These are phyloP conservation scores for Dioctria rufipes DNA, from an alignment of 2,888 invertebrate genomes.

Conservation along the genomic window DNA sequence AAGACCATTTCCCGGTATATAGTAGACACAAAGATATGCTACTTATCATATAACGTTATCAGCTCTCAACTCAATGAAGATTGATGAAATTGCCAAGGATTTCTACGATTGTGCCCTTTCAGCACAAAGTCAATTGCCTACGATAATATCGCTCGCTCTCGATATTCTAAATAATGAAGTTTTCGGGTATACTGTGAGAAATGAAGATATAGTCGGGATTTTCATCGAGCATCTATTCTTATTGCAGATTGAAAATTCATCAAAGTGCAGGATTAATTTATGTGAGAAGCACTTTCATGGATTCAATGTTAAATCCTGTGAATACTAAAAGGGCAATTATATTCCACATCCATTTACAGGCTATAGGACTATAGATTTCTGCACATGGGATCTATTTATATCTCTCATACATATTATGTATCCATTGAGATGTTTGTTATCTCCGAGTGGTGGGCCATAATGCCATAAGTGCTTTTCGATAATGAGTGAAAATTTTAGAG, in stretches of 20 bases:
- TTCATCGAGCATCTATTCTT: too few species aligned
- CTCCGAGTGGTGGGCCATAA: too few species aligned
- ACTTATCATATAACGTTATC: conserved; percentile 45
- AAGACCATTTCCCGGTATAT: conserved; percentile 27
- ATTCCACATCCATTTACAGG: too few species aligned
- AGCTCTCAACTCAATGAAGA: conserved; percentile 43
- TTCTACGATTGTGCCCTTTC: conserved; percentile 38
- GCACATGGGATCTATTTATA: too few species aligned
- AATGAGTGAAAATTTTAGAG: too few species aligned
- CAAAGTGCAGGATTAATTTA: neutral
- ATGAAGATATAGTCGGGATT: too few species aligned
- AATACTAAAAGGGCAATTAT: too few species aligned
- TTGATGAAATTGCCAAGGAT: conserved; percentile 41
- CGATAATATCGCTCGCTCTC: conserved; percentile 21
- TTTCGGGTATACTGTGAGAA: neutral
- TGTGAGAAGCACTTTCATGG: conserved; percentile 17
- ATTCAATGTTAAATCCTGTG: conserved; percentile 13
- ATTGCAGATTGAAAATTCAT: too few species aligned
- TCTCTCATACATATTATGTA: too few species aligned
- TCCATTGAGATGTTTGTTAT: too few species aligned
- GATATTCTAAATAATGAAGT: conserved; percentile 43
- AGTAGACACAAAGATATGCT: conserved; percentile 33
- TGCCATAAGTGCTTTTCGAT: too few species aligned
- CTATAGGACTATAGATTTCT: too few species aligned
- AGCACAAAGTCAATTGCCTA: conserved; percentile 46